Evolutionary conservation across 1,140 invertebrate species (phyloP).

Genomic region (Bombyx mandarina): DNA sequence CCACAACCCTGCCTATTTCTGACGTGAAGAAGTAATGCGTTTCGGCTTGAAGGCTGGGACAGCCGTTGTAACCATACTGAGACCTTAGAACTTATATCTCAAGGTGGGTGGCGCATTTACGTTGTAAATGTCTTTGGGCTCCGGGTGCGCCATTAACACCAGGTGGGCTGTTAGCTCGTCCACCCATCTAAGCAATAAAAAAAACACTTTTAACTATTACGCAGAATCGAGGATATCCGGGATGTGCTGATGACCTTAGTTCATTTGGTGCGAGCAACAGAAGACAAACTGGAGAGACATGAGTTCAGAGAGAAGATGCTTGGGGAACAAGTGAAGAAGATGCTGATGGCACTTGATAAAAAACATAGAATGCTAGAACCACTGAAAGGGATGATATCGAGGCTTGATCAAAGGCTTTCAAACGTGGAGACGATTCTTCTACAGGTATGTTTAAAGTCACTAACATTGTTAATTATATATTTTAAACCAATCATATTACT

Average conservation of each 20-base stretch:
- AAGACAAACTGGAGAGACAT: constrained; percentile 88
- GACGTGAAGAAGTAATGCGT: neutral
- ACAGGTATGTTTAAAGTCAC: constrained; percentile 48
- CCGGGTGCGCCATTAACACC: too few relatives aligned
- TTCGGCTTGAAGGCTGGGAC: neutral
- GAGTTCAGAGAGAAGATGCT: constrained; percentile 84
- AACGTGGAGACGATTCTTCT: constrained; percentile 79
- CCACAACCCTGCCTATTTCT: too few relatives aligned
- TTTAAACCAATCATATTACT: neutral
- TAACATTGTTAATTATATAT: neutral
- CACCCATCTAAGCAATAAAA: neutral
- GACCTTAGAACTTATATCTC: too few relatives aligned
- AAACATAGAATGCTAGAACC: constrained; percentile 78
- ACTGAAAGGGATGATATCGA: constrained; percentile 75
- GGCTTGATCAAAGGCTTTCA: constrained; percentile 78
- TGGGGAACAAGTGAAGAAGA: constrained; percentile 84
- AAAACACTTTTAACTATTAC: neutral
- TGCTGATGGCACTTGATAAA: constrained; percentile 79
- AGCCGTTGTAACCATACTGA: too few relatives aligned
- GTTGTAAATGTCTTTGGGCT: too few relatives aligned
- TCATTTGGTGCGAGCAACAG: constrained; percentile 82
- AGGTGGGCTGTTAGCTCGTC: too few relatives aligned
- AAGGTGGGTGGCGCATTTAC: too few relatives aligned
- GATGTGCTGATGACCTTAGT: constrained; percentile 86
- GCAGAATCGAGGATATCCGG: constrained; percentile 85